Percentiles rank a stretch among this genome's conserved stretches.
phyloP scores from a whole-genome alignment of 2,888 invertebrate genomes.

The Drosophila quinaria region DNA sequence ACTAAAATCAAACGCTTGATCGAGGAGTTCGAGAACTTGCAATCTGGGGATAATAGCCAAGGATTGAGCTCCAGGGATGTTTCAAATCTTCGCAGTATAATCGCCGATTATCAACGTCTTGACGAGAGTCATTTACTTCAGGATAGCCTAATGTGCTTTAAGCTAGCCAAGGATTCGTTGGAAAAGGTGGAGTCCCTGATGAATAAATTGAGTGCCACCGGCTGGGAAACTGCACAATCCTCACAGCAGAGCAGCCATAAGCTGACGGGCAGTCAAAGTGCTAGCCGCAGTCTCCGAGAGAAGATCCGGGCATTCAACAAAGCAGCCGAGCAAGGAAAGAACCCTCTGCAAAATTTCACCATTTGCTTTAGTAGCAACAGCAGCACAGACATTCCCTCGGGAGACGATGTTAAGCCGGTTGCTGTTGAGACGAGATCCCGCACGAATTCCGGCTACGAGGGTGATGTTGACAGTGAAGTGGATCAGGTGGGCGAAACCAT shows the following conservation, averaged over 20 bases:
- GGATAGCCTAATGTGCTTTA: constrained; percentile 68
- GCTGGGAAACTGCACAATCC: background rate
- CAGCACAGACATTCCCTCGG: constrained; percentile 28
- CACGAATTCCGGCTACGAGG: constrained; percentile 71
- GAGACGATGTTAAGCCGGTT: background rate
- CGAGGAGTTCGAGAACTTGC: constrained; percentile 65
- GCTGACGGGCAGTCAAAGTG: constrained; percentile 11
- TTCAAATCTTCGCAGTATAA: constrained; percentile 54
- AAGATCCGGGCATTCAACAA: constrained; percentile 71
- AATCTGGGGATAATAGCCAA: constrained; percentile 17
- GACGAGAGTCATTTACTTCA: constrained; percentile 67
- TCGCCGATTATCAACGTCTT: constrained; percentile 67
- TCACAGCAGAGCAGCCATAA: constrained; percentile 5
- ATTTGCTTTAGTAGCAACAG: constrained; percentile 64
- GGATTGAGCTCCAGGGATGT: constrained; percentile 30
- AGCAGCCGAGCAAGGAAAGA: constrained; percentile 37
- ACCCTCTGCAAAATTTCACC: constrained; percentile 53
- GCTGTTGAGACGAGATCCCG: background rate
- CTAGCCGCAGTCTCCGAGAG: constrained; percentile 55
- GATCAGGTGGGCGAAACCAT: constrained; percentile 33
- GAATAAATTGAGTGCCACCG: background rate
- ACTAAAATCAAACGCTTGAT: constrained; percentile 72
- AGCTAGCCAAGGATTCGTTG: constrained; percentile 71
- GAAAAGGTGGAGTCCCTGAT: constrained; percentile 60
- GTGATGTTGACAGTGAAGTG: constrained; percentile 74